phyloP scores from a whole-genome alignment of 2,888 invertebrate species.

The Athalia rosae region DNA sequence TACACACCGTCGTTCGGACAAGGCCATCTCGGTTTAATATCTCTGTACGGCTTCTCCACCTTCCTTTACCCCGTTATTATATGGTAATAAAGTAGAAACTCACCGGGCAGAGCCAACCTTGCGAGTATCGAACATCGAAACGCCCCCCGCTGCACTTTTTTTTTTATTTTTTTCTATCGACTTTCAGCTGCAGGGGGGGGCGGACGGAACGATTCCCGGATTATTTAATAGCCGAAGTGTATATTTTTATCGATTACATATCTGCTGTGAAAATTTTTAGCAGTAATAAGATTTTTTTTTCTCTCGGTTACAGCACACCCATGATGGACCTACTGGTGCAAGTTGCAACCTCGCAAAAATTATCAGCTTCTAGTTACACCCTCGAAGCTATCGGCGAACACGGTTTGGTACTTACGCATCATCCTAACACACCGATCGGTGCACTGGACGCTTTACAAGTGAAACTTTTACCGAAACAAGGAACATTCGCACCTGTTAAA shows the following conservation, averaged over 20 bases:
- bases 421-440: slow-evolving; percentile 85
- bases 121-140: too few species aligned
- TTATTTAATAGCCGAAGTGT: too few species aligned
- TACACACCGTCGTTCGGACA: too few species aligned
- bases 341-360: slow-evolving; percentile 81
- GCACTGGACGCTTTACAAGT: slow-evolving; percentile 75
- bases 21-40: too few species aligned
- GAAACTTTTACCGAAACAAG: slow-evolving; percentile 70
- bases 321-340: slow-evolving; percentile 87
- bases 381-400: slow-evolving; percentile 80
- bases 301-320: slow-evolving; percentile 77
- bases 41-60: too few species aligned
- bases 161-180: too few species aligned
- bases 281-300: not conserved
- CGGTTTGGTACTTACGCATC: slow-evolving; percentile 80
- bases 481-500: slow-evolving; percentile 65
- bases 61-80: too few species aligned
- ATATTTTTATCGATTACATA: not conserved
- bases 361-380: slow-evolving; percentile 81
- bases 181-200: too few species aligned
- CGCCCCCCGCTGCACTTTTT: too few species aligned
- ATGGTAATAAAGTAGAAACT: too few species aligned
- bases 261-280: not conserved
- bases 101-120: too few species aligned
- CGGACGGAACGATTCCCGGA: too few species aligned